Conservation (phyloP, 2,888 invertebrate species). For the Chrysopilus asiliformis region DNA sequence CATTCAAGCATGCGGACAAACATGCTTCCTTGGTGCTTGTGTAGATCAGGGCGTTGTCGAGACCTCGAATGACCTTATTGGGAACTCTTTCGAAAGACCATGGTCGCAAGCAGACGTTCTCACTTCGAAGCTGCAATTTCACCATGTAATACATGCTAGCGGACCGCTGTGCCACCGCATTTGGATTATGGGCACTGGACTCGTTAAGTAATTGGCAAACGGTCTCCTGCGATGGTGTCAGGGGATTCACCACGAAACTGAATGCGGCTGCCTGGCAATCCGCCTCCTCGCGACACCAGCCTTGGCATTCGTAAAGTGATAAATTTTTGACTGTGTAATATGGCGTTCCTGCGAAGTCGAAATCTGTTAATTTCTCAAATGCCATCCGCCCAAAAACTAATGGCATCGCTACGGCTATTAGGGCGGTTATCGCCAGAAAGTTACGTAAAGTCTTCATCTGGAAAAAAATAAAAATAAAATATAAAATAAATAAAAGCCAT, state of each 20-base stretch:
- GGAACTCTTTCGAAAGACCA: constrained; percentile 91
- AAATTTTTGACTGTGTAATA: constrained; percentile 87
- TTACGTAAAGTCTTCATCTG: constrained; percentile 13
- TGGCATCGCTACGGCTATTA: constrained; percentile 18
- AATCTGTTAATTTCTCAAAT: constrained; percentile 86
- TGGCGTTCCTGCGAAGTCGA: constrained; percentile 79
- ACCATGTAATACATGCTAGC: constrained; percentile 94
- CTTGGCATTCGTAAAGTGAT: constrained; percentile 85
- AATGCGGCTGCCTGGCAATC: constrained; percentile 88
- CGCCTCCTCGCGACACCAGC: constrained; percentile 86
- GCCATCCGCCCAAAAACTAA: constrained; percentile 61
- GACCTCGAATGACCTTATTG: constrained; percentile 78
- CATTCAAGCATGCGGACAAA: constrained; percentile 81
- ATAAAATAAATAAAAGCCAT: too few relatives aligned
- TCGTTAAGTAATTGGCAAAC: constrained; percentile 85
- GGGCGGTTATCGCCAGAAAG: constrained; percentile 9
- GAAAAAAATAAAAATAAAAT: too few relatives aligned
- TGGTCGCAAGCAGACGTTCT: constrained; percentile 80
- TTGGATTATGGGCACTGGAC: constrained; percentile 79
- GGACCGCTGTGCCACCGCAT: constrained; percentile 66
- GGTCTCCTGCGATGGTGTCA: constrained; percentile 85
- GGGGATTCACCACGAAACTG: constrained; percentile 83
- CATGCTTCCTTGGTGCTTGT: constrained; percentile 91
- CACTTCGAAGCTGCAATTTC: constrained; percentile 71
- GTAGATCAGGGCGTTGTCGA: constrained; percentile 85